These are phyloP conservation scores for Menura novaehollandiae DNA, from an alignment of 2,113 vertebrate species.

Conservation along the genomic window DNA sequence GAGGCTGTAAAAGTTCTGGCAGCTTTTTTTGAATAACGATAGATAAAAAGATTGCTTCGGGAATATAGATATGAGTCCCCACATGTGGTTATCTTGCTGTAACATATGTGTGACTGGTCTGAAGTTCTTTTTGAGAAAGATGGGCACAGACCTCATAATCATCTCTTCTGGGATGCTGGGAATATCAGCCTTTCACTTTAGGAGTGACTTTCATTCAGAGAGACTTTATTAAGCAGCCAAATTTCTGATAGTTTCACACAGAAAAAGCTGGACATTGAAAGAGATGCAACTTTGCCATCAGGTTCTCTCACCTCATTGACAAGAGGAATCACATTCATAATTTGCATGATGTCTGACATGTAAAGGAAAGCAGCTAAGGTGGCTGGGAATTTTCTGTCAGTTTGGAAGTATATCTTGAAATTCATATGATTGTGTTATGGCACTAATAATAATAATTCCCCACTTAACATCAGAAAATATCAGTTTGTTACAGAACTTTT, in stretches of 20 bases:
- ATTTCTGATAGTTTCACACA: background rate
- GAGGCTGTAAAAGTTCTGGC: background rate
- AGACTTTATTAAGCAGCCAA: background rate
- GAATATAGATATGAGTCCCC: background rate
- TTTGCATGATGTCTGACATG: background rate
- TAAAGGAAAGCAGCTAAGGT: background rate
- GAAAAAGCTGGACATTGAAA: background rate
- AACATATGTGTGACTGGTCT: background rate
- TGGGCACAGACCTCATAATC: background rate
- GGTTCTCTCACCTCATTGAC: background rate
- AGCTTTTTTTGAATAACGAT: background rate
- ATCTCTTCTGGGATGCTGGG: background rate
- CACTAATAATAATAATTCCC: background rate
- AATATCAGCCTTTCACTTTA: background rate
- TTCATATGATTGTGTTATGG: background rate
- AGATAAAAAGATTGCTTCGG: background rate
- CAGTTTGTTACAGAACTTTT: background rate
- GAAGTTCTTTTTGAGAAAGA: background rate
- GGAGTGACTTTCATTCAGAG: background rate
- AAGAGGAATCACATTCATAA: background rate
- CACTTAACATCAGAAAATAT: background rate
- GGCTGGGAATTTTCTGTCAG: background rate
- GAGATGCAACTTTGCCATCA: background rate
- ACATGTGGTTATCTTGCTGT: background rate
- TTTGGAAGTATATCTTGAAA: background rate